Evolutionary conservation across 2,797 vertebrate genomes (phyloP).

Genomic region (Dromococcyx pavoninus): DNA sequence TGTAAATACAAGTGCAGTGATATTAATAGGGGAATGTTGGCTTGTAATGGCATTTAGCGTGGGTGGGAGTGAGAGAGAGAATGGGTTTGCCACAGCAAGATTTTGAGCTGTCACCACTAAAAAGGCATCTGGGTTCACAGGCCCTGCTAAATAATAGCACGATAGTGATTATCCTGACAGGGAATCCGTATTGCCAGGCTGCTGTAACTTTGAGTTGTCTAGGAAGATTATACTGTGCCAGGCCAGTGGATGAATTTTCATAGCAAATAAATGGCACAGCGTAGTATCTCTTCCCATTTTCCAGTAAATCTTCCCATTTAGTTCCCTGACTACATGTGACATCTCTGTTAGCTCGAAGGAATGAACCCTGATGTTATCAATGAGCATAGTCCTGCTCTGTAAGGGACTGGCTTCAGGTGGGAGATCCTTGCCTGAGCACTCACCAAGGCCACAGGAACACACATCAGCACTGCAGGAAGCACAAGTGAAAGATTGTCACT

Average conservation of each 20-base stretch:
- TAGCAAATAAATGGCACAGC: neutral
- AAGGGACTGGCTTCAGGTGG: neutral
- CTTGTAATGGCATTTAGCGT: conserved; percentile 31
- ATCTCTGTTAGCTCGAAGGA: neutral
- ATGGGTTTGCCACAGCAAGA: neutral
- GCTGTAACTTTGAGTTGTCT: conserved; percentile 40
- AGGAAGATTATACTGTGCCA: conserved; percentile 51
- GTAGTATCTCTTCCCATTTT: neutral
- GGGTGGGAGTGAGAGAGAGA: conserved; percentile 20
- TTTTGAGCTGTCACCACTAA: neutral
- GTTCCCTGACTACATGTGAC: neutral
- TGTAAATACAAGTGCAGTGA: neutral
- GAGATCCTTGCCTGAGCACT: neutral
- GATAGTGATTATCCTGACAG: conserved; percentile 16
- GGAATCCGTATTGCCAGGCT: conserved; percentile 13
- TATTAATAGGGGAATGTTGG: conserved; percentile 43
- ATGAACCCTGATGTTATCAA: neutral
- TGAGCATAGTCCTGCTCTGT: neutral
- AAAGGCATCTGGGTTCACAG: conserved; percentile 19
- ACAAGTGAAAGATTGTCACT: accelerated
- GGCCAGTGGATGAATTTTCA: conserved; percentile 19
- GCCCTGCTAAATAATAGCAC: neutral
- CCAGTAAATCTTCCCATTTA: neutral
- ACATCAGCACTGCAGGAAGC: neutral
- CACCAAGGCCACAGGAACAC: neutral